Conservation (phyloP, 2,113 vertebrate genomes). For the Hippocampus abdominalis region DNA sequence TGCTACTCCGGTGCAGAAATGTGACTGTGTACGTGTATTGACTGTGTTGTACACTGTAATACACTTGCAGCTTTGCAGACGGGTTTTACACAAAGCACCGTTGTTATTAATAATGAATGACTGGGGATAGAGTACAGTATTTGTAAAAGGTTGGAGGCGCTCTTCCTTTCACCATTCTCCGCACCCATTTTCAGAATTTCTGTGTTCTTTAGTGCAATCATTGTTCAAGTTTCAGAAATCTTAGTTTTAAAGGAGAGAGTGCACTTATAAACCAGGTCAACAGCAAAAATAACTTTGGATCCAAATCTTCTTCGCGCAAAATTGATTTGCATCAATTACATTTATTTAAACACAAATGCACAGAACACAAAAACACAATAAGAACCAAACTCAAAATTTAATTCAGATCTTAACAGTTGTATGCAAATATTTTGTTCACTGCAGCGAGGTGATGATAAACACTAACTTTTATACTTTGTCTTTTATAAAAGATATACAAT, state of each 20-base stretch:
- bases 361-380: not conserved
- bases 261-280: not conserved
- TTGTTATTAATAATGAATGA: not conserved
- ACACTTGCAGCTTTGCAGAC: not conserved
- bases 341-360: not conserved
- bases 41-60: too few relatives aligned
- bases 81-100: not conserved
- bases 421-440: conserved; percentile 9
- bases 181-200: not conserved
- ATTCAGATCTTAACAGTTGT: conserved; percentile 13
- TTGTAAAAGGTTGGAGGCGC: not conserved
- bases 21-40: too few relatives aligned
- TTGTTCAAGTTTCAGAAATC: not conserved
- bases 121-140: not conserved
- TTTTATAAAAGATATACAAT: conserved; percentile 12
- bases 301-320: not conserved
- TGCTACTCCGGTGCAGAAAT: too few relatives aligned
- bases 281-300: not conserved
- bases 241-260: not conserved
- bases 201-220: not conserved
- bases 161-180: too few relatives aligned
- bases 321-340: not conserved
- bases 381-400: conserved; percentile 22
- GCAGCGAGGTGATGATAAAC: conserved; percentile 17
- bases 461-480: conserved; percentile 1